A percentile compares a stretch with the other conserved stretches of the same genome.
These are phyloP conservation scores for Pseudorhiza aurosa DNA, from an alignment of 30 jellyfish, hydroid and myxozoan species.

Conservation along the genomic window DNA sequence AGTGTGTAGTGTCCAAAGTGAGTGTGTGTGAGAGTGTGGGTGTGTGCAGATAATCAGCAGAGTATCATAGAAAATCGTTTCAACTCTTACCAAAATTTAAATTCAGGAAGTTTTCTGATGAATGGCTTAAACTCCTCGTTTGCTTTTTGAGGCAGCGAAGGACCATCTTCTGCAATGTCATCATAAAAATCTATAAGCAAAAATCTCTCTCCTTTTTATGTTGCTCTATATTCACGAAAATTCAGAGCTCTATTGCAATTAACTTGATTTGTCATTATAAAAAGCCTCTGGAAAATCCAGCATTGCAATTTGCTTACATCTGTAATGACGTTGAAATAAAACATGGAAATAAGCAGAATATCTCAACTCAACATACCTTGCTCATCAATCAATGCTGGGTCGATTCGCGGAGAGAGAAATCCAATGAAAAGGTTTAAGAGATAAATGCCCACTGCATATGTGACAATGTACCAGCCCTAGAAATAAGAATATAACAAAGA, in stretches of 20 bases:
- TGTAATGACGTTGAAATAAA: too few species aligned
- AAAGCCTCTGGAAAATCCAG: too few species aligned
- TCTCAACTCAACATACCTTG: conserved; percentile 68
- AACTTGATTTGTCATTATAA: too few species aligned
- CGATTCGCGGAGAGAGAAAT: conserved; percentile 94
- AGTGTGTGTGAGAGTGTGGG: too few species aligned
- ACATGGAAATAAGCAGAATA: too few species aligned
- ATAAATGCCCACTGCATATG: conserved; percentile 97
- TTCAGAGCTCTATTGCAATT: too few species aligned
- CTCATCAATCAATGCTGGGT: conserved; percentile 89
- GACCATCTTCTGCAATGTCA: conserved; percentile 91
- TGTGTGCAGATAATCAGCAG: too few species aligned
- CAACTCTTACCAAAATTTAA: conserved; percentile 86
- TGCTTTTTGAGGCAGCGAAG: conserved; percentile 85
- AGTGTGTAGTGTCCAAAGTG: too few species aligned
- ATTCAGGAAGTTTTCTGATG: conserved; percentile 97
- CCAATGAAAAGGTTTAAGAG: conserved; percentile 96
- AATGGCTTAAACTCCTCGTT: conserved; percentile 98
- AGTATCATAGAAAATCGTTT: not conserved
- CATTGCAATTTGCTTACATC: too few species aligned
- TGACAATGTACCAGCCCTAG: conserved; percentile 99
- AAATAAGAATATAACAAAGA: too few species aligned
- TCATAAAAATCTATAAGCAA: conserved; percentile 62
- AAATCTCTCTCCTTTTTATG: not conserved
- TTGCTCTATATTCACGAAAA: too few species aligned